Percentiles rank a stretch among this genome's conserved stretches.
Conservation (phyloP, 2,888 invertebrate genomes). For the Ochlodes sylvanus region DNA sequence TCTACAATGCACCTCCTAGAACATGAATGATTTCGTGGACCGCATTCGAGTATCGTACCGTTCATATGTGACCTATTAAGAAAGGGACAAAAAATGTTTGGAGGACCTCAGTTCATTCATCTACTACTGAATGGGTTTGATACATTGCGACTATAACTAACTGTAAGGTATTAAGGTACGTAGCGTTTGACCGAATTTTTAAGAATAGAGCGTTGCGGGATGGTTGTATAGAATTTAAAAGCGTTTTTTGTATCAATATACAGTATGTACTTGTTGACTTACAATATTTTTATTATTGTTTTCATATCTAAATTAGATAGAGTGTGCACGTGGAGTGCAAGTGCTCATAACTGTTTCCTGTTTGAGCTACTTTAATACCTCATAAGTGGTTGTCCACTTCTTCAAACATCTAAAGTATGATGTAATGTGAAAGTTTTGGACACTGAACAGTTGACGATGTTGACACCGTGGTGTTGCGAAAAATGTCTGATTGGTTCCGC, state of each 20-base stretch:
- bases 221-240: background rate
- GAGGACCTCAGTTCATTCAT: conserved; percentile 33
- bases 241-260: background rate
- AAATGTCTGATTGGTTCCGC: conserved; percentile 34
- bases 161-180: too few species aligned
- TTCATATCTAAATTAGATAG: background rate
- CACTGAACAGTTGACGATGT: conserved; percentile 23
- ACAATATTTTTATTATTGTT: too few species aligned
- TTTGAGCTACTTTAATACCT: conserved; percentile 39
- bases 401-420: conserved; percentile 26
- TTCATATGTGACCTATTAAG: conserved; percentile 27
- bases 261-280: too few species aligned
- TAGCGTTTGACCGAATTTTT: conserved; percentile 19
- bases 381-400: conserved; percentile 29
- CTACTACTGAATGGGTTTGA: conserved; percentile 29
- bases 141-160: conserved; percentile 21
- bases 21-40: conserved; percentile 6
- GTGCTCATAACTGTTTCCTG: conserved; percentile 44
- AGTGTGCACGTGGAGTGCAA: conserved; percentile 49
- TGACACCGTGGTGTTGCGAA: conserved; percentile 31
- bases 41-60: conserved; percentile 15
- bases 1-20: conserved; percentile 1
- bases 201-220: conserved; percentile 1
- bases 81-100: conserved; percentile 29
- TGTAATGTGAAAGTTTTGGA: conserved; percentile 36